Evolutionary conservation across 2,797 vertebrate genomes (phyloP).

Genomic region (Pipistrellus nathusii): DNA sequence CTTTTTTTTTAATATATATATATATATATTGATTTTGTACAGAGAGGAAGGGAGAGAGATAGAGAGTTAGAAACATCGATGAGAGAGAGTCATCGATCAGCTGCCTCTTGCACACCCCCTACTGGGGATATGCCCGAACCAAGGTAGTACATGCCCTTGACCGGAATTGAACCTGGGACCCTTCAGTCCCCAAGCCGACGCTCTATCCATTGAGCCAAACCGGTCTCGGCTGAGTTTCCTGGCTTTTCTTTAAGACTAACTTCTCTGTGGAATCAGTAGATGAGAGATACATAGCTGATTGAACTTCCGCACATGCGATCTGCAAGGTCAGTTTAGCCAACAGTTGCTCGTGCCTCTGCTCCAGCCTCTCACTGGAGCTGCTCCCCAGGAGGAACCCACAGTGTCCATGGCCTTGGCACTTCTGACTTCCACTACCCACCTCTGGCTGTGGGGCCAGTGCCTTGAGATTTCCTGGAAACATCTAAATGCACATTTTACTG

Average conservation of each 20-base stretch:
- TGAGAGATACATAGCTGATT: not conserved
- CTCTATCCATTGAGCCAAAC: too few relatives aligned
- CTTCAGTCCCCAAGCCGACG: too few relatives aligned
- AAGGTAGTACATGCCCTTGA: too few relatives aligned
- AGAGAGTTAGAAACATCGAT: too few relatives aligned
- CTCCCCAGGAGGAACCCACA: not conserved
- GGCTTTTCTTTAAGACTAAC: not conserved
- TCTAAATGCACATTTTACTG: not conserved
- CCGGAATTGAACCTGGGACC: too few relatives aligned
- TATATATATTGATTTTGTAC: too few relatives aligned
- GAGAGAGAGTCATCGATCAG: too few relatives aligned
- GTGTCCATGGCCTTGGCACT: not conserved
- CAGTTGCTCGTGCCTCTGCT: not conserved
- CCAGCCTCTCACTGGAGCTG: not conserved
- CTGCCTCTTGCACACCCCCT: too few relatives aligned
- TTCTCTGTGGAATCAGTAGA: not conserved
- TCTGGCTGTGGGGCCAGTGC: not conserved
- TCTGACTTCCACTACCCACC: not conserved
- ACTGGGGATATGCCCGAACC: too few relatives aligned
- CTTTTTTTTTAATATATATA: too few relatives aligned
- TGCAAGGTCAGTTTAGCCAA: not conserved
- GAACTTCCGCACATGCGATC: not conserved
- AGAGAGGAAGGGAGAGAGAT: too few relatives aligned
- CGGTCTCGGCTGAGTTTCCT: not conserved
- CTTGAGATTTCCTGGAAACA: not conserved